phyloP scores from a whole-genome alignment of 37 sponge, comb jelly and placozoan species.

The Ianthella basta region DNA sequence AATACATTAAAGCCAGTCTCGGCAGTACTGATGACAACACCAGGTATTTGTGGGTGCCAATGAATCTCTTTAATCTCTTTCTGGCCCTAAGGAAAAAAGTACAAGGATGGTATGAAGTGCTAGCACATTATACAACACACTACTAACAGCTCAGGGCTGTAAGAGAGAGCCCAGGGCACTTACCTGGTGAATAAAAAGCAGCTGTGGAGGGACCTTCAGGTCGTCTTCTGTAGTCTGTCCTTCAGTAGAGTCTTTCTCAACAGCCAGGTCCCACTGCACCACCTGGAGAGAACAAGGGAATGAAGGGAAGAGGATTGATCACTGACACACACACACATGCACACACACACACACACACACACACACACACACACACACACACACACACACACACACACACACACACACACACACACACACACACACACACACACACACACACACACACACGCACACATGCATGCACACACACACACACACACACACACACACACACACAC shows the following conservation, averaged over 20 bases:
- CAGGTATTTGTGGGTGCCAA: conserved; percentile 98
- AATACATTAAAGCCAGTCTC: conserved; percentile 91
- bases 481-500: no score
- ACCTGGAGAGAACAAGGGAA: conserved; percentile 38
- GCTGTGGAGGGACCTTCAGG: conserved; percentile 85
- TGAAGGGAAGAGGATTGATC: not conserved
- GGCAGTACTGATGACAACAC: conserved; percentile 91
- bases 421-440: conserved; percentile 32
- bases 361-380: not conserved
- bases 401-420: conserved; percentile 14
- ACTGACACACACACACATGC: no score
- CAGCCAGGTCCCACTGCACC: conserved; percentile 94
- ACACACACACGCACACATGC: not conserved
- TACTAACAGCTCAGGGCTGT: conserved; percentile 7
- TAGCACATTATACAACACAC: not conserved
- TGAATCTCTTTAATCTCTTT: conserved; percentile 96
- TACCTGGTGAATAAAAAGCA: conserved; percentile 95
- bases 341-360: no score
- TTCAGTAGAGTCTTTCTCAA: conserved; percentile 73
- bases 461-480: no score
- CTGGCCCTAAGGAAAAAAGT: conserved; percentile 91
- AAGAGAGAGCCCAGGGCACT: not conserved
- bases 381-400: not conserved
- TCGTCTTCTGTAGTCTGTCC: conserved; percentile 32
- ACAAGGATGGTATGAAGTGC: not conserved